Percentiles rank a stretch among this genome's conserved stretches.
Conservation (phyloP, 2,888 invertebrate genomes). For the Chrysolina americana region DNA sequence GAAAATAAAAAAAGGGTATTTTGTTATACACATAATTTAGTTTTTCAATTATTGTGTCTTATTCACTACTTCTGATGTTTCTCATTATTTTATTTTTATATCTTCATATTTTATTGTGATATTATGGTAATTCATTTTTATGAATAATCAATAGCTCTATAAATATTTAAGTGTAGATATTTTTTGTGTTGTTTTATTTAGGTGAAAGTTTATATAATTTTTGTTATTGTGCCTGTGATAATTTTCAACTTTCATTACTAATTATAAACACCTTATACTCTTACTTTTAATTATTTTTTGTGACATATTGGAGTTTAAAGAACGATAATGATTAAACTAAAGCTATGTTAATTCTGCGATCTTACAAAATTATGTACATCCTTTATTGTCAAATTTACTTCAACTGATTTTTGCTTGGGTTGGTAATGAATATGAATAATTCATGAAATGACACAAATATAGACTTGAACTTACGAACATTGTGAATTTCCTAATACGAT, state of each 20-base stretch:
- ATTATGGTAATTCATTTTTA: conserved; percentile 26
- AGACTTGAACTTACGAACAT: conserved; percentile 27
- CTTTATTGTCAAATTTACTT: conserved; percentile 25
- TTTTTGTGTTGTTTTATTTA: conserved; percentile 26
- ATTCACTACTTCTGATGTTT: conserved; percentile 25
- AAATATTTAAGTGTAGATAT: conserved; percentile 24
- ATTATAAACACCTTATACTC: conserved; percentile 25
- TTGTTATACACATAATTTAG: conserved; percentile 22
- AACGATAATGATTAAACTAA: conserved; percentile 24
- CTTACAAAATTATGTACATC: conserved; percentile 26
- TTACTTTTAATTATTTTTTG: conserved; percentile 26
- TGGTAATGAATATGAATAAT: conserved; percentile 25
- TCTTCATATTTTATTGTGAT: conserved; percentile 28
- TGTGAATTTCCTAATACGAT: conserved; percentile 25
- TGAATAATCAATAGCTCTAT: conserved; percentile 24
- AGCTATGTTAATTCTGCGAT: conserved; percentile 25
- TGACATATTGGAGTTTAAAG: conserved; percentile 28
- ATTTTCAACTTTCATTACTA: conserved; percentile 24
- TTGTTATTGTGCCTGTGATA: conserved; percentile 25
- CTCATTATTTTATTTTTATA: conserved; percentile 27
- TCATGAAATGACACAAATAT: conserved; percentile 27
- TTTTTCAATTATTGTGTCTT: conserved; percentile 11
- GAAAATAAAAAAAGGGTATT: conserved; percentile 26
- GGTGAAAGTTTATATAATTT: conserved; percentile 25
- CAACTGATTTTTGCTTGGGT: conserved; percentile 26